Evolutionary conservation across 1,140 invertebrate genomes (phyloP).

Genomic region (Penaeus chinensis): DNA sequence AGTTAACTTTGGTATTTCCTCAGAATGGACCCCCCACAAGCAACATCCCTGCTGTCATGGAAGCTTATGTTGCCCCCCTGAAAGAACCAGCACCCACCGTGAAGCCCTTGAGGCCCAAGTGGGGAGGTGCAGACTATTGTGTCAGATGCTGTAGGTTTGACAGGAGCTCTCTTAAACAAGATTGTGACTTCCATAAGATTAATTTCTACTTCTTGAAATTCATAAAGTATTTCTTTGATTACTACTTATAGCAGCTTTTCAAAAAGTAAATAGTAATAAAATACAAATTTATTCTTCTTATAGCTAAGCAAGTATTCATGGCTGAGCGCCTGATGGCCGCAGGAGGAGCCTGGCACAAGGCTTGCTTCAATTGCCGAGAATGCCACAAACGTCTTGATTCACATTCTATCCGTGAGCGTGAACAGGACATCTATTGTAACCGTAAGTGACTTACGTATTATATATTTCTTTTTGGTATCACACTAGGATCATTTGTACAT

Average conservation of each 20-base stretch:
- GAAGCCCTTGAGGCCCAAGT: slow-evolving; percentile 63
- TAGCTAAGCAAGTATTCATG: slow-evolving; percentile 69
- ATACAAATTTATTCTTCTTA: slow-evolving; percentile 6
- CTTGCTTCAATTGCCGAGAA: slow-evolving; percentile 93
- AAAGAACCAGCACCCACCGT: slow-evolving; percentile 53
- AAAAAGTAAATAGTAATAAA: not conserved
- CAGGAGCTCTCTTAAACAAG: not conserved
- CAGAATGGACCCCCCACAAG: slow-evolving; percentile 67
- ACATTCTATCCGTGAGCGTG: slow-evolving; percentile 92
- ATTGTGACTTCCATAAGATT: too few relatives aligned
- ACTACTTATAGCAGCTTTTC: not conserved
- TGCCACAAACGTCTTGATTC: slow-evolving; percentile 94
- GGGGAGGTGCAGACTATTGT: slow-evolving; percentile 67
- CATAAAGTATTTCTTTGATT: too few relatives aligned
- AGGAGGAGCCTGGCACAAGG: slow-evolving; percentile 83
- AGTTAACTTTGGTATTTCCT: slow-evolving; percentile 6
- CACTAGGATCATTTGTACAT: too few relatives aligned
- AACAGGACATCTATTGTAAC: slow-evolving; percentile 96
- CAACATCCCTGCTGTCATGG: slow-evolving; percentile 67
- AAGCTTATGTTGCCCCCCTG: slow-evolving; percentile 68
- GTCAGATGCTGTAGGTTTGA: slow-evolving; percentile 66
- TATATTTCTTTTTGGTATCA: too few relatives aligned
- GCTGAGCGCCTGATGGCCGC: slow-evolving; percentile 70
- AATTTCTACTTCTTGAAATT: too few relatives aligned
- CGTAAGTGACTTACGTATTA: slow-evolving; percentile 42